Evolutionary conservation across 2,113 vertebrate species (phyloP), one percentile per base, ranked within the genome.

Genomic region (Murina feae): DNA sequence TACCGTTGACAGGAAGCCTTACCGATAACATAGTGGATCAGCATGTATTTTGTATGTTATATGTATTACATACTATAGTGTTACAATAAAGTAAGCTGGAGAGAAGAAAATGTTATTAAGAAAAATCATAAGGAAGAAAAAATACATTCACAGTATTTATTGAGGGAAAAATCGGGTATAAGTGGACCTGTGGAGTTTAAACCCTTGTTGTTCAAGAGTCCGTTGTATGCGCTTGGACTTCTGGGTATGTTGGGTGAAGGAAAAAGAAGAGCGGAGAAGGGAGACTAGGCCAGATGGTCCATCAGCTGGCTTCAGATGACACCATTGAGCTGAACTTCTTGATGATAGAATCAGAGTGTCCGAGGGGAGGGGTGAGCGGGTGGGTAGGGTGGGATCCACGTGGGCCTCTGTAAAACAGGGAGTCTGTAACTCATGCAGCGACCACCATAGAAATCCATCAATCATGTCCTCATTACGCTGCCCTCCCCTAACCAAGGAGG

Each of bases 381-480:
- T 1, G 21, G 44, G 18, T 17, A 68, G 4, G 35, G 12, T 6
- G 9, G n/a, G 32, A 42, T 6, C 49, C 32, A 10, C 0, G 0
- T 4, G 85, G 30, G n/a, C 49, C 7, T 85, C 28, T 63, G 35
- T 21, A 35, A 53, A n/a, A 44, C 28, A 68, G 28, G 9, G 63
- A 42, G 49, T 74, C 68, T 78, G 11, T 58, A 55, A 44, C 39
- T 58, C 3, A 1, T 0, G 20, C 8, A 18, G 78, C 14, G 25
- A 13, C 32, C 5, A 4, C 44, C 16, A 12, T 1, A 2, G 13
- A 4, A 16, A 55, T 3, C 53, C 17, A 10, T 5, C 23, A 2
- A 16, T 30, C 79, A 7, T 5, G 5, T 10, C 0, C 63, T 69
- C 17, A 2, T 6, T 3, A 8, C 0, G 30, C 1, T 6, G 4